These are phyloP conservation scores for Lates calcarifer DNA, from an alignment of 2,113 vertebrate genomes.

Conservation along the genomic window DNA sequence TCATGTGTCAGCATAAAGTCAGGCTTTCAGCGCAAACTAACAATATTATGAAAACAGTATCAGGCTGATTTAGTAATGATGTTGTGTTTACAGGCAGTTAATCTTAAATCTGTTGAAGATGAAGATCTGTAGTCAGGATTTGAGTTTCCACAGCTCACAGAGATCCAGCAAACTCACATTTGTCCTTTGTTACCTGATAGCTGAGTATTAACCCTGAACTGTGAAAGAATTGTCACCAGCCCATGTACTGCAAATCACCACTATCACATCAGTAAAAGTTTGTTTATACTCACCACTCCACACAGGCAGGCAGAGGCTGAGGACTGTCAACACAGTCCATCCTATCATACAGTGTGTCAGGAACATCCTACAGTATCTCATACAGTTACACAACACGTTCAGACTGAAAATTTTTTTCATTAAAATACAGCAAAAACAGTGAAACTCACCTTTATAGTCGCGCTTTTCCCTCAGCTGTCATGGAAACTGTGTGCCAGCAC, in stretches of 20 bases:
- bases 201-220: background rate
- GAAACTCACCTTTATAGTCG: constrained; percentile 51
- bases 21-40: background rate
- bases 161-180: background rate
- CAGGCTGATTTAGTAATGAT: background rate
- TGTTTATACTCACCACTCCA: constrained; percentile 60
- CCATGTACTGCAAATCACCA: background rate
- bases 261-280: background rate
- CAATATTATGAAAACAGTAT: background rate
- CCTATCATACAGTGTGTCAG: constrained; percentile 35
- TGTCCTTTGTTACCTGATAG: background rate
- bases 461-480: constrained; percentile 16
- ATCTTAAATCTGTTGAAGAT: background rate
- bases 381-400: constrained; percentile 1
- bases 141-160: background rate
- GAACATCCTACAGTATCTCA: constrained; percentile 47
- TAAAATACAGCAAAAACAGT: constrained; percentile 45
- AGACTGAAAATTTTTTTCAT: constrained; percentile 1
- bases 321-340: constrained; percentile 33
- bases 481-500: constrained; percentile 61
- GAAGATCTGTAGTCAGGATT: background rate
- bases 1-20: background rate
- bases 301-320: constrained; percentile 38
- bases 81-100: background rate
- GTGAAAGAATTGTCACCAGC: background rate